Conservation (phyloP, 1,140 invertebrate genomes). For the Colletes latitarsis region DNA sequence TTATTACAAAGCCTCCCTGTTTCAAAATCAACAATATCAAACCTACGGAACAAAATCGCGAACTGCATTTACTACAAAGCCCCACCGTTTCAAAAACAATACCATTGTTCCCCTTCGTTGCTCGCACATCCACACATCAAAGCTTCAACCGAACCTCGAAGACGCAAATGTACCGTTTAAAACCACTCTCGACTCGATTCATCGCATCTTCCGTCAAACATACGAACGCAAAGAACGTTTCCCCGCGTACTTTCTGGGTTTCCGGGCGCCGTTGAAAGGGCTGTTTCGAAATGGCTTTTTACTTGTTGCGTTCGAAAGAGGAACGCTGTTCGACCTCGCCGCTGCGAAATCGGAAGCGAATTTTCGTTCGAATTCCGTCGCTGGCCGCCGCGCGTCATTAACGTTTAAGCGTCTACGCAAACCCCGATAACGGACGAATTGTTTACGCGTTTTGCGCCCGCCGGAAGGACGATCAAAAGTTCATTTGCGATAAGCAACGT, state of each 20-base stretch:
- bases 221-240: no score
- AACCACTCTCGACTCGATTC: no score
- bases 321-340: neutral
- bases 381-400: neutral
- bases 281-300: neutral
- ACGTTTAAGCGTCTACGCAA: slow-evolving; percentile 17
- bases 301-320: slow-evolving; percentile 33
- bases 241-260: neutral
- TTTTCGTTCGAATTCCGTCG: slow-evolving; percentile 16
- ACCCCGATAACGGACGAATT: slow-evolving; percentile 26
- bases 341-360: neutral
- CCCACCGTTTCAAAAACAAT: no score
- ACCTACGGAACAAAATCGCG: no score
- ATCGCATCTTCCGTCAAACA: no score
- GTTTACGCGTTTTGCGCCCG: slow-evolving; percentile 14
- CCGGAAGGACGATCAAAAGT: slow-evolving; percentile 43
- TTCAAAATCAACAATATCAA: no score
- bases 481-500: slow-evolving; percentile 33
- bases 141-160: no score
- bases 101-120: no score
- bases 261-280: neutral
- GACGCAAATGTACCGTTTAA: no score
- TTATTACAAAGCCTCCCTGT: no score
- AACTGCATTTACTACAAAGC: no score
- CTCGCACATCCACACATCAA: no score